Conservation (phyloP, 2,113 vertebrate genomes). For the Dipodomys ordii region DNA sequence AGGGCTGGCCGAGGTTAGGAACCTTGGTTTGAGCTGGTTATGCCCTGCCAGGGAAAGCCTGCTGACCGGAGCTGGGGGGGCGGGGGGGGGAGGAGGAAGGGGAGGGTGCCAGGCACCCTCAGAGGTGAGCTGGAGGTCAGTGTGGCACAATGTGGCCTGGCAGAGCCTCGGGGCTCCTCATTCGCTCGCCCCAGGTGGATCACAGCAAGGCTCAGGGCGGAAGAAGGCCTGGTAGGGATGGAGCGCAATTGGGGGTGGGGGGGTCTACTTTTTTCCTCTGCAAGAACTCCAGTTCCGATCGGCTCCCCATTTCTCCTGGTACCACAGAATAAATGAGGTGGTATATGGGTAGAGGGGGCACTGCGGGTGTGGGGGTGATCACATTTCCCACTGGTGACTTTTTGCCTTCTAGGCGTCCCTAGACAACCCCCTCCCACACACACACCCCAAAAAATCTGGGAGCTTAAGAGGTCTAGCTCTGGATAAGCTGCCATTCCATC, state of each 20-base stretch:
- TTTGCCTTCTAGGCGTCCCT: neutral
- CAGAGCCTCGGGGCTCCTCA: slow-evolving; percentile 53
- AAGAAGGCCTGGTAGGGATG: neutral
- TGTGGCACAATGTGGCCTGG: slow-evolving; percentile 53
- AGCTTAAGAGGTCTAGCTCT: neutral
- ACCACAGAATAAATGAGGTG: neutral
- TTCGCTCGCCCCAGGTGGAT: neutral
- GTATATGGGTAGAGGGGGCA: too few relatives aligned
- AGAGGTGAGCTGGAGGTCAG: slow-evolving; percentile 82
- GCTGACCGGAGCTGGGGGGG: slow-evolving; percentile 57
- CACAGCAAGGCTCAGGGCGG: neutral
- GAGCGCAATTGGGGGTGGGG: neutral
- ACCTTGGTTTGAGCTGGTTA: slow-evolving; percentile 30
- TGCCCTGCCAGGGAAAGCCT: slow-evolving; percentile 69
- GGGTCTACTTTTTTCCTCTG: slow-evolving; percentile 7
- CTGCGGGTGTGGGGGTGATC: neutral
- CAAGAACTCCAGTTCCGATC: neutral
- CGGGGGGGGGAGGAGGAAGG: too few relatives aligned
- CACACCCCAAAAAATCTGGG: neutral
- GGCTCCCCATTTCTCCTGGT: neutral
- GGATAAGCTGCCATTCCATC: neutral
- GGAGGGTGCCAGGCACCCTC: slow-evolving; percentile 58
- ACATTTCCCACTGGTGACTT: neutral
- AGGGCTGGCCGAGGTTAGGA: neutral
- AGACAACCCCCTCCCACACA: neutral